These are phyloP conservation scores for Penaeus japonicus DNA, from an alignment of 1,140 invertebrate genomes.

Conservation along the genomic window DNA sequence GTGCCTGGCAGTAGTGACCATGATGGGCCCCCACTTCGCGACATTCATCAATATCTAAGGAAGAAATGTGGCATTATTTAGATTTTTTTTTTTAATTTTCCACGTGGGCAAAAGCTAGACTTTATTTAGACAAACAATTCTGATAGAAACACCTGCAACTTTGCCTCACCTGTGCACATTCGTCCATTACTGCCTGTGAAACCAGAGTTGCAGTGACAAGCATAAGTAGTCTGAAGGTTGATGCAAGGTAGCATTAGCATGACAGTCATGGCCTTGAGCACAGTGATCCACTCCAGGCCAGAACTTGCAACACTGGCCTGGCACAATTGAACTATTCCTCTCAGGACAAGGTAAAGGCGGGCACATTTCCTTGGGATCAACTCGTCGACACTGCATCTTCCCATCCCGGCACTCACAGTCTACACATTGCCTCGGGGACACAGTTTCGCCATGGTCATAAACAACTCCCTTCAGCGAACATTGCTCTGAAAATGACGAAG, in stretches of 20 bases:
- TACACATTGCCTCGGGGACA: conserved; percentile 75
- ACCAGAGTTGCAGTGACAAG: conserved; percentile 83
- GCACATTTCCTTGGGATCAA: conserved; percentile 78
- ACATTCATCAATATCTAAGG: conserved; percentile 84
- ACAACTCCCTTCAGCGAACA: conserved; percentile 79
- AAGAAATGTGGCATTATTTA: neutral
- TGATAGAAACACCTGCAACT: neutral
- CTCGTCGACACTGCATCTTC: conserved; percentile 78
- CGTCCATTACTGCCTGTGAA: conserved; percentile 83
- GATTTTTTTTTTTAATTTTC: neutral
- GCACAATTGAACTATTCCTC: conserved; percentile 80
- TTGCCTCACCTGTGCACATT: conserved; percentile 74
- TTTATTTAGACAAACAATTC: neutral
- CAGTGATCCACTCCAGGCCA: conserved; percentile 93
- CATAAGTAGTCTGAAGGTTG: conserved; percentile 83
- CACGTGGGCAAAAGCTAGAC: neutral
- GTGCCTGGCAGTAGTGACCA: conserved; percentile 82
- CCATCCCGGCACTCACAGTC: conserved; percentile 82
- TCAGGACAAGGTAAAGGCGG: conserved; percentile 81
- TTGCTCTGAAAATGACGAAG: conserved; percentile 70
- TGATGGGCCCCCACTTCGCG: conserved; percentile 75
- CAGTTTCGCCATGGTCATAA: conserved; percentile 83
- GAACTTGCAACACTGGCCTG: conserved; percentile 88
- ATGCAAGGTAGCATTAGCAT: conserved; percentile 83
- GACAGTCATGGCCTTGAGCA: conserved; percentile 80